phyloP scores from a whole-genome alignment of 2,888 invertebrate species.

The Melanargia galathea region DNA sequence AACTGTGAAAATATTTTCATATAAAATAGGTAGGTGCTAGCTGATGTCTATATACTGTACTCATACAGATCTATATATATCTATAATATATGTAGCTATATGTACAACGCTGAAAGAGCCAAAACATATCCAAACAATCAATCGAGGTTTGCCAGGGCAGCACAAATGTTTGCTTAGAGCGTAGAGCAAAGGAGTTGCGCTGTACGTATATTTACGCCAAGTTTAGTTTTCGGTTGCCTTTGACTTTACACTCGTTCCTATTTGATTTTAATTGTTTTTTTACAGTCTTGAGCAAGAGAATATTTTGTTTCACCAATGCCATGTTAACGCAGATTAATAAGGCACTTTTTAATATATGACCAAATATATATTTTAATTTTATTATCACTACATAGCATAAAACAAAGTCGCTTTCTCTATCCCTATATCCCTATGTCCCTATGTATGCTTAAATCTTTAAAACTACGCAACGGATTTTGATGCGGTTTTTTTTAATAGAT shows the following conservation, averaged over 20 bases:
- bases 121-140: background rate
- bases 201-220: background rate
- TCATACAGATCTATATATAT: no score
- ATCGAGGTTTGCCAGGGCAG: background rate
- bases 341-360: background rate
- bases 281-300: background rate
- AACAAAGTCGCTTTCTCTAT: no score
- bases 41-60: no score
- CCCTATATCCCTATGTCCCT: no score
- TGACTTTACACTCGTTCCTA: background rate
- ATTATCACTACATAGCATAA: background rate
- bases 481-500: no score
- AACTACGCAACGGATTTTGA: no score
- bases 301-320: background rate
- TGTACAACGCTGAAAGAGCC: background rate
- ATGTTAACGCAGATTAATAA: background rate
- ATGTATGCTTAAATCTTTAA: no score
- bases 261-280: background rate
- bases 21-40: no score
- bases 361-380: background rate
- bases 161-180: background rate
- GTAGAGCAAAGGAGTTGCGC: background rate
- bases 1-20: conserved; percentile 12
- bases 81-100: background rate
- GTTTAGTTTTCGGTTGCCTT: background rate